These are phyloP conservation scores for Trachymyrmex septentrionalis DNA, from an alignment of 1,140 invertebrate species.

Conservation along the genomic window DNA sequence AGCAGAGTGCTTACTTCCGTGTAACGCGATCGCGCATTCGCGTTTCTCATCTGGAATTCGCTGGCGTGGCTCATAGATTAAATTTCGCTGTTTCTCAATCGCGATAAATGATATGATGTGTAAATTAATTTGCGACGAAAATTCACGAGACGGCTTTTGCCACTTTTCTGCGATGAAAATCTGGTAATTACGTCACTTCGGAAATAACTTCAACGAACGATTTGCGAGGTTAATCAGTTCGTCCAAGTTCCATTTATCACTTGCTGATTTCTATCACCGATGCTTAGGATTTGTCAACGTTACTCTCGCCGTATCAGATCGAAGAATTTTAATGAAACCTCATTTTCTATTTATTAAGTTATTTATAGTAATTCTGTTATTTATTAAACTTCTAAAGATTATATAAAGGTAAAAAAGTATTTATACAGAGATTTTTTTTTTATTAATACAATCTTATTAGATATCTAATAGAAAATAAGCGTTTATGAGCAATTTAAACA, in stretches of 20 bases:
- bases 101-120: constrained; percentile 22
- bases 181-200: constrained; percentile 11
- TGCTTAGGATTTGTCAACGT: constrained; percentile 20
- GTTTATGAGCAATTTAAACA: too few relatives aligned
- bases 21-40: neutral
- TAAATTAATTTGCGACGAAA: constrained; percentile 31
- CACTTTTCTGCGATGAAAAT: neutral
- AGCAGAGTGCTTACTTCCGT: neutral
- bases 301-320: neutral
- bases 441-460: too few relatives aligned
- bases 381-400: constrained; percentile 2
- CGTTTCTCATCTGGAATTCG: constrained; percentile 1
- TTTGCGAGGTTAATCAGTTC: constrained; percentile 20
- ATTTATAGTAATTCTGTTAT: neutral
- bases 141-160: neutral
- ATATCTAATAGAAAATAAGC: too few relatives aligned
- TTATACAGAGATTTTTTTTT: too few relatives aligned
- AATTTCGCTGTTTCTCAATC: constrained; percentile 17
- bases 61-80: neutral
- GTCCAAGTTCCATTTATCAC: constrained; percentile 31
- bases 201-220: neutral
- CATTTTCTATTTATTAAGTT: neutral
- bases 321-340: constrained; percentile 27
- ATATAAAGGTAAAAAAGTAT: too few relatives aligned
- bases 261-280: neutral